phyloP scores from a whole-genome alignment of 1,140 invertebrate genomes.

The Lasaia peninsularis region DNA sequence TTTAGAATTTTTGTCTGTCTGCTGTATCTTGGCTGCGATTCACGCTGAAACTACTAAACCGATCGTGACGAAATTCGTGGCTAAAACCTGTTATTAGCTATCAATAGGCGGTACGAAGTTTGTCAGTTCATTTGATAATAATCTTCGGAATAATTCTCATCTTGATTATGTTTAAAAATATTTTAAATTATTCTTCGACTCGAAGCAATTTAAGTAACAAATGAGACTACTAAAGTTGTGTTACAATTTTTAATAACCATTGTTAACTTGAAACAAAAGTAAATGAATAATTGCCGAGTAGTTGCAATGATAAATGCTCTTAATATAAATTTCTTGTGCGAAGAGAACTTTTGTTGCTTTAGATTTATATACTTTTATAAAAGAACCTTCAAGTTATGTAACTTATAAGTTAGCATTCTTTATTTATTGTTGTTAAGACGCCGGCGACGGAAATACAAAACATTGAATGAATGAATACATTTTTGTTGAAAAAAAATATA shows the following conservation, averaged over 20 bases:
- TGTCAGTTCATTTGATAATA: too few species aligned
- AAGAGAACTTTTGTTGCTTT: constrained; percentile 13
- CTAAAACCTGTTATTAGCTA: too few species aligned
- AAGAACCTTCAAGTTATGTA: neutral
- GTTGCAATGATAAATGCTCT: constrained; percentile 5
- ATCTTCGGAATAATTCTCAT: too few species aligned
- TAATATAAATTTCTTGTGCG: neutral
- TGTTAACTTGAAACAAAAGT: constrained; percentile 10
- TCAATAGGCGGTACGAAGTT: too few species aligned
- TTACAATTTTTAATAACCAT: constrained; percentile 7
- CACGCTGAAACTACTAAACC: too few species aligned
- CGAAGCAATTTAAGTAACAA: neutral
- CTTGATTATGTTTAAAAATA: neutral
- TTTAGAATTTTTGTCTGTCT: too few species aligned
- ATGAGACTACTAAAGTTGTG: neutral
- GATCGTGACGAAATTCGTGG: too few species aligned
- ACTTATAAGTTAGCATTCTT: neutral
- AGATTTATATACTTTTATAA: neutral
- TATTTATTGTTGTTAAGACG: neutral
- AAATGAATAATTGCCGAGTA: constrained; percentile 11
- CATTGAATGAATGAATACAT: too few species aligned
- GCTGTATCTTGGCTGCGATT: too few species aligned
- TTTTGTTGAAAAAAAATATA: too few species aligned
- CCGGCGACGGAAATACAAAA: too few species aligned
- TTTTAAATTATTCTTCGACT: neutral